Conservation (phyloP, 2,113 vertebrate genomes). For the Osmerus eperlanus region DNA sequence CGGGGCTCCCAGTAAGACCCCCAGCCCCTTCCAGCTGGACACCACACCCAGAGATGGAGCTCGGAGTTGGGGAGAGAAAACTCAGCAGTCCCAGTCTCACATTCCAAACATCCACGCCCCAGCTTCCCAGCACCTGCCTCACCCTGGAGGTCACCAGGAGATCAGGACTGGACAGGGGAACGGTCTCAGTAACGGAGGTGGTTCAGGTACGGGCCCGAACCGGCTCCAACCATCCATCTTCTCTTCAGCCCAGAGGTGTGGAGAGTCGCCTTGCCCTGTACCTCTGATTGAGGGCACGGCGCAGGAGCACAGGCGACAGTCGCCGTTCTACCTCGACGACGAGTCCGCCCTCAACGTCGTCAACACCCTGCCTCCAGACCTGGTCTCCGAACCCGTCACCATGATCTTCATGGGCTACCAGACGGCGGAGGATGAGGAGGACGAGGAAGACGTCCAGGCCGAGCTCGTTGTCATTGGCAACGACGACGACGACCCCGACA, state of each 20-base stretch:
- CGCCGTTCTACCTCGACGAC: constrained; percentile 60
- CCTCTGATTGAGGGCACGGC: constrained; percentile 32
- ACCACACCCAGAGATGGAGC: neutral
- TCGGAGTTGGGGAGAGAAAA: constrained; percentile 9
- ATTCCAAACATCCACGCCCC: constrained; percentile 25
- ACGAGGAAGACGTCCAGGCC: constrained; percentile 78
- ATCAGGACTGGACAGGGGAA: constrained; percentile 7
- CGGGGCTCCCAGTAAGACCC: constrained; percentile 7
- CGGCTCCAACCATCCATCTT: constrained; percentile 32
- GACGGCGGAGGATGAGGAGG: constrained; percentile 70
- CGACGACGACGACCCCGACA: constrained; percentile 55
- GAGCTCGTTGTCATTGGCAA: constrained; percentile 88
- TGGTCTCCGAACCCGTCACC: constrained; percentile 77
- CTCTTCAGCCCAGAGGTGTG: constrained; percentile 14
- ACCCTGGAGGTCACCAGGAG: neutral
- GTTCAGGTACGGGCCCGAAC: neutral
- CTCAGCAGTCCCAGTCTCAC: neutral
- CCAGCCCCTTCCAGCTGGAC: constrained; percentile 12
- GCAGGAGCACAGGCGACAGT: constrained; percentile 7
- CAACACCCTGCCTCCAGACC: constrained; percentile 67
- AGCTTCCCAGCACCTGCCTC: neutral
- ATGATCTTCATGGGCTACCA: constrained; percentile 99
- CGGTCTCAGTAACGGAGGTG: neutral
- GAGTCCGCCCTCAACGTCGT: constrained; percentile 59
- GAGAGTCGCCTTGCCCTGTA: constrained; percentile 22